These are phyloP conservation scores for Bombyx mandarina DNA, from an alignment of 1,140 invertebrate species.

Conservation along the genomic window DNA sequence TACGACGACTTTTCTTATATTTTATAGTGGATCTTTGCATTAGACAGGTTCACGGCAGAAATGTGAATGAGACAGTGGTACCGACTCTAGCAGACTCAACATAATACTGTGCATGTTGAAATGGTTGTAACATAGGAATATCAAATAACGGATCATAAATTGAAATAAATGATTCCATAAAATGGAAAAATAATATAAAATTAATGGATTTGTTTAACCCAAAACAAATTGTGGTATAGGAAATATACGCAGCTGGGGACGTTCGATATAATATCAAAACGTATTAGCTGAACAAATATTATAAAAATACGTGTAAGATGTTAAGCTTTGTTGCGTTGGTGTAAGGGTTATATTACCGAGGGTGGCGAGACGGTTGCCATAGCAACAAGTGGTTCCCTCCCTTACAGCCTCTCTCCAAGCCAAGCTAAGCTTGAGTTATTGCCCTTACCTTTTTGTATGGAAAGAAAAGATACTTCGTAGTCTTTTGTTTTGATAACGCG, in stretches of 20 bases:
- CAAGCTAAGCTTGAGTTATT: slow-evolving; percentile 41
- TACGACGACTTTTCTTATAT: too few species aligned
- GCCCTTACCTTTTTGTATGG: slow-evolving; percentile 21
- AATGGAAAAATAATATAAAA: too few species aligned
- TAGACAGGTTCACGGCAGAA: too few species aligned
- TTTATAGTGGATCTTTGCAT: too few species aligned
- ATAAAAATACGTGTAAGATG: slow-evolving; percentile 2
- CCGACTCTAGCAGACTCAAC: too few species aligned
- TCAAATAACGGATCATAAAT: too few species aligned
- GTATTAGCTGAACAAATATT: slow-evolving; percentile 9
- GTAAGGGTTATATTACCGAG: slow-evolving; percentile 3
- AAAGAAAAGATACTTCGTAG: slow-evolving; percentile 27
- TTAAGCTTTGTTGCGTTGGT: slow-evolving; percentile 5
- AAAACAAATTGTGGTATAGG: too few species aligned
- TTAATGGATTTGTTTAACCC: too few species aligned
- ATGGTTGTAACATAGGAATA: too few species aligned
- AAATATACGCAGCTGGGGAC: slow-evolving; percentile 6
- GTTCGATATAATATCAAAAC: slow-evolving; percentile 11
- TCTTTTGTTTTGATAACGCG: slow-evolving; percentile 8
- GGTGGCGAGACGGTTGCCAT: slow-evolving; percentile 20
- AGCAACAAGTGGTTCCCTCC: slow-evolving; percentile 37
- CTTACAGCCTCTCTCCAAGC: slow-evolving; percentile 14
- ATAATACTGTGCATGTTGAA: too few species aligned
- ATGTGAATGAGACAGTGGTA: too few species aligned
- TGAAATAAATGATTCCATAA: too few species aligned